These are phyloP conservation scores for Bicyclus anynana DNA, from an alignment of 1,140 invertebrate genomes.

Conservation along the genomic window DNA sequence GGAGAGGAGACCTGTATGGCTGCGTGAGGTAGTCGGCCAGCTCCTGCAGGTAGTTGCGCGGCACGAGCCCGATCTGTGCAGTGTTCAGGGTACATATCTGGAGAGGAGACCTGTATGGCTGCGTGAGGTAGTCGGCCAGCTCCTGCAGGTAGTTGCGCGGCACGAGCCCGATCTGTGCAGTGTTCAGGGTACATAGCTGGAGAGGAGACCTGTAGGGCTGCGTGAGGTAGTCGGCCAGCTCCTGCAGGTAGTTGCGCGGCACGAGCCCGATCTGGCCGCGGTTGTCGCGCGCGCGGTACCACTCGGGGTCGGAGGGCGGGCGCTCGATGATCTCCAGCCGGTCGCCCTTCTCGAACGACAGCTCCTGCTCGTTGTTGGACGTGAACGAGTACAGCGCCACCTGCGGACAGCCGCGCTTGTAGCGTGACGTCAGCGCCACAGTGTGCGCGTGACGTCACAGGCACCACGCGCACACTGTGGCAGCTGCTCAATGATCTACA, in stretches of 20 bases:
- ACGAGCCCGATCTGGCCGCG: conserved; percentile 95
- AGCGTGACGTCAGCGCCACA: background rate
- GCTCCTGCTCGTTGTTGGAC: conserved; percentile 96
- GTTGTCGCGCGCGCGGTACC: conserved; percentile 96
- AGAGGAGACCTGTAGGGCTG: conserved; percentile 82
- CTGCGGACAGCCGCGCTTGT: conserved; percentile 38
- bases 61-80: conserved; percentile 96
- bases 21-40: conserved; percentile 92
- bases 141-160: conserved; percentile 98
- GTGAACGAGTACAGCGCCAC: conserved; percentile 95
- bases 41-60: conserved; percentile 97
- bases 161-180: conserved; percentile 94
- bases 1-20: conserved; percentile 76
- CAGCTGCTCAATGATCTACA: too few species aligned
- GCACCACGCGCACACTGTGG: too few species aligned
- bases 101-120: conserved; percentile 81
- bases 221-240: conserved; percentile 91
- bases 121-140: conserved; percentile 90
- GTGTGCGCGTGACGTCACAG: too few species aligned
- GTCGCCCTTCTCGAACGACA: conserved; percentile 98
- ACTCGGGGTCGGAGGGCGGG: conserved; percentile 97
- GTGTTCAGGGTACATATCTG: too few species aligned
- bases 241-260: conserved; percentile 97
- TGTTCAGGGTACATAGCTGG: too few species aligned
- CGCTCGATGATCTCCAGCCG: conserved; percentile 96